phyloP scores from a whole-genome alignment of 2,113 vertebrate species.

The Chiloscyllium plagiosum region DNA sequence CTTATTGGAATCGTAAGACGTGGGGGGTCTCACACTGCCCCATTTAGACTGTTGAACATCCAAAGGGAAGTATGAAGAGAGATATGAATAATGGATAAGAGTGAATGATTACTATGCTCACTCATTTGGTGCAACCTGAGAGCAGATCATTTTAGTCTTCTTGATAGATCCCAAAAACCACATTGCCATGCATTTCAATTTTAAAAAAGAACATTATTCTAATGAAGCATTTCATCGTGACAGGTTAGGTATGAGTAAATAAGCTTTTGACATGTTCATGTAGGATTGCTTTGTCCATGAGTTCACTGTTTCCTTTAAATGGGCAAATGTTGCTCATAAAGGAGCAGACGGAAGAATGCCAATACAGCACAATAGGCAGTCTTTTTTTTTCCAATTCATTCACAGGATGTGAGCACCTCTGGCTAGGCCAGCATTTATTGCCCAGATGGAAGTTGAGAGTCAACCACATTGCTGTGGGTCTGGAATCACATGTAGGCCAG shows the following conservation, averaged over 20 bases:
- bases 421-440: too few relatives aligned
- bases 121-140: background rate
- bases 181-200: background rate
- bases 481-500: too few relatives aligned
- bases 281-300: background rate
- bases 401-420: too few relatives aligned
- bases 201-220: background rate
- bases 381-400: too few relatives aligned
- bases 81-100: background rate
- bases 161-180: background rate
- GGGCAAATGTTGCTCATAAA: background rate
- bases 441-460: too few relatives aligned
- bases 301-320: background rate
- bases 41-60: background rate
- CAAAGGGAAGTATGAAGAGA: background rate
- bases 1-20: too few relatives aligned
- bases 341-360: background rate
- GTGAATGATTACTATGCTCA: background rate
- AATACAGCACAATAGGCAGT: background rate
- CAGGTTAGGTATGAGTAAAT: background rate
- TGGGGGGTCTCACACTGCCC: background rate
- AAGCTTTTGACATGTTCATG: background rate
- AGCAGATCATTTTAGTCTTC: background rate
- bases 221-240: background rate
- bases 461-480: too few relatives aligned